Base-by-base conservation (phyloP, 2,113 vertebrate genomes). In the Eublepharis macularius region DNA sequence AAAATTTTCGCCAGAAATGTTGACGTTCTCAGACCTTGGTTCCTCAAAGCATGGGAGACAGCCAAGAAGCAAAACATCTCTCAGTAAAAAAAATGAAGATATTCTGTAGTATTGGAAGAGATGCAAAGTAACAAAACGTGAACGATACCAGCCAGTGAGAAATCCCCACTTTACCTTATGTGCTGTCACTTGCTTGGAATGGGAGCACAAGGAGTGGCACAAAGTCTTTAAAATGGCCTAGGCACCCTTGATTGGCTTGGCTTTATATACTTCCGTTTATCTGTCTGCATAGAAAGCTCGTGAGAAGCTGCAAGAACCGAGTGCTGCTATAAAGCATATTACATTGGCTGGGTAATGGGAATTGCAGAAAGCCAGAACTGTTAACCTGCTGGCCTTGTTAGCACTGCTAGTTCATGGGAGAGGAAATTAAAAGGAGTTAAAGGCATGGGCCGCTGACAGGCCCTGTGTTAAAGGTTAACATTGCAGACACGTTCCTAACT, bases 401-500 rank as follows among this genome's bases (percentile, higher is more conserved):
- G 29, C n/a, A 26, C 29, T 73, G 3, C 0, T 26, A 82, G 84
- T 84, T 83, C 81, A 36, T 14, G 6, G 91, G 69, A 85, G 0
- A 49, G 78, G 80, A 72, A 80, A 76, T 90, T 3, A 29, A 83
- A 76, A 45, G 65, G 43, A 32, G 32, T 0, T 73, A 1, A 63
- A 81, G 87, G 87, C 66, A 74, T 87, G 84, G 34, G 4, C 0
- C 0, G 81, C 80, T 79, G 7, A 84, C 0, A 12, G 66, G 68
- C 60, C 60, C 79, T 0, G 1, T 60, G 85, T 77, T 39, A 26
- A 49, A 89, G 88, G 92, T 95, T 95, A 89, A 66, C 89, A 94
- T 94, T 92, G 92, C 93, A 94, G 87, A 90, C 94, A 94, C 91
- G 92, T 94, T 87, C 57, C 86, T 89, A 92, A 91, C 91, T 88